Evolutionary conservation across 64 coral and sea anemone species (phyloP), one percentile per base, ranked within the genome.

Genomic region (Pocillopora verrucosa): DNA sequence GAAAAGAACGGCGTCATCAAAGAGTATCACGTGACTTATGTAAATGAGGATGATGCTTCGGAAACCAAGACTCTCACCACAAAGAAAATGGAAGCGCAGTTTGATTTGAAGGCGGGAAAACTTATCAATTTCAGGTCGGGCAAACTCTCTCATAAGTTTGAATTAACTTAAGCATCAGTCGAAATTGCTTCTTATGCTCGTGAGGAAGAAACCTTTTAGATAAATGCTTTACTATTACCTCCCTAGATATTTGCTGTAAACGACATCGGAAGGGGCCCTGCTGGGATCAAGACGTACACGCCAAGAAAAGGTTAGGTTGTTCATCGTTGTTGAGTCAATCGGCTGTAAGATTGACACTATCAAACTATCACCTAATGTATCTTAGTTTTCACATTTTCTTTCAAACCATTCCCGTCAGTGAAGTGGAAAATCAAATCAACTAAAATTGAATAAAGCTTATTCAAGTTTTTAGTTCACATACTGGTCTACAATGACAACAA

Each of bases 1-100:
- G 2, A 84, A 13, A 41, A 61, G 10, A 84, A 91, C 13, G 89
- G 73, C 16, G 22, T 91, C 20, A 84, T 91, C 22, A 76, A 15
- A 19, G 13, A 37, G 6, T 91, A 91, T 65, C 34, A 84, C 16
- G 68, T 91, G 58, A 83, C 89, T 10, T 91, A 84, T 59, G 11
- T 11, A 38, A 58, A 13, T 14, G 25, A n/a, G 34, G 59, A 68
- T 84, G 65, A 77, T 59, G 0, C 24, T 10, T 0, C 3, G 11
- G 83, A 86, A 4, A n/a, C 1, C 1, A 10, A 41, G 34, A 56
- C 13, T 10, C 14, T 70, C 19, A 73, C 59, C 2, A 30, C 30
- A 30, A 30, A 30, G 30, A 30, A 30, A 30, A 30, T 30, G 30
- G 30, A 30, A 30, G 30, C 30, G 30, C 30, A 30, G 30, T 30